A percentile compares a stretch with the other conserved stretches of the same genome.
Evolutionary conservation across 2,888 invertebrate species (phyloP).

Genomic region (Leptogaster cylindrica): DNA sequence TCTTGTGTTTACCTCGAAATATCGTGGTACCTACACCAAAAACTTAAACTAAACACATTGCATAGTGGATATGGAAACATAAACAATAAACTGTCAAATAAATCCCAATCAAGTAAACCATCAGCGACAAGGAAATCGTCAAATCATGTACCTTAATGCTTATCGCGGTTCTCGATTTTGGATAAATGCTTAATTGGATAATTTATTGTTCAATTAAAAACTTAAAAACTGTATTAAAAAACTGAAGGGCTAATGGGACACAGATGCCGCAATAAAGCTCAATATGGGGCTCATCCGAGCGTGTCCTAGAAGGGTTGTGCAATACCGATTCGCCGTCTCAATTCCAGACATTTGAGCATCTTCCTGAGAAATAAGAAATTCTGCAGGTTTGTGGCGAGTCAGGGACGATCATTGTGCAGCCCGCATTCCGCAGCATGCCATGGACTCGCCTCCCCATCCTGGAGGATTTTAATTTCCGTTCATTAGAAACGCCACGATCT

Average conservation of each 20-base stretch:
- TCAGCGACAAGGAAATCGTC: not conserved
- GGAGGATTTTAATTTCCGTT: constrained; percentile 16
- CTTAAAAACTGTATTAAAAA: not conserved
- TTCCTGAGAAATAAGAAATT: not conserved
- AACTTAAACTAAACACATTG: no score
- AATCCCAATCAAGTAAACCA: not conserved
- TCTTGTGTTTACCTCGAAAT: no score
- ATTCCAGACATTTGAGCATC: no score
- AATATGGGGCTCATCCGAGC: not conserved
- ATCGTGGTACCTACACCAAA: no score
- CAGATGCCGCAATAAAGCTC: constrained; percentile 31
- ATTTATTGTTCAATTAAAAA: constrained; percentile 27
- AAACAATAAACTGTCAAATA: not conserved
- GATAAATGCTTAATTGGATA: constrained; percentile 17
- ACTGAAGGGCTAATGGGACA: not conserved
- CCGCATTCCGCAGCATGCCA: constrained; percentile 26
- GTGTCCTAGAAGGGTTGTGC: constrained; percentile 15
- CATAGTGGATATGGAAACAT: no score
- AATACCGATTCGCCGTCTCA: no score
- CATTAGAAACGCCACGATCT: constrained; percentile 29
- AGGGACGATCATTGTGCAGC: constrained; percentile 8
- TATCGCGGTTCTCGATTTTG: not conserved
- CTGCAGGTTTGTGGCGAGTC: constrained; percentile 1
- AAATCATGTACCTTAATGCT: constrained; percentile 25
- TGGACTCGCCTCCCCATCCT: not conserved